A percentile compares a stretch with the other conserved stretches of the same genome.
These are phyloP conservation scores for Hermaeophaga mercurialis DNA, from an alignment of 2,888 invertebrate genomes.

Conservation along the genomic window DNA sequence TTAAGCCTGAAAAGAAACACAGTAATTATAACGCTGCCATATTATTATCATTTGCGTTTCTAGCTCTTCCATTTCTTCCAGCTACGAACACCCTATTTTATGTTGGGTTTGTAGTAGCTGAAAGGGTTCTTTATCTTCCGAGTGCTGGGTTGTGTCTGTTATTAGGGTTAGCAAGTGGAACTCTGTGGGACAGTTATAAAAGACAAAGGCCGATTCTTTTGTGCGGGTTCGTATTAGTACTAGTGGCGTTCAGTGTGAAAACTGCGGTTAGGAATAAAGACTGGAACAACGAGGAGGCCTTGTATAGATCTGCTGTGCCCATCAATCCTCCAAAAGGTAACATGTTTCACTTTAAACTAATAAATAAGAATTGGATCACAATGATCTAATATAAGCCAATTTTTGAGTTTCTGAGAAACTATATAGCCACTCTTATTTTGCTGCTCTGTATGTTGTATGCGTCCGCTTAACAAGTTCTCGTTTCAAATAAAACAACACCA, in stretches of 20 bases:
- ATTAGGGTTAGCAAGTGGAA: constrained; percentile 74
- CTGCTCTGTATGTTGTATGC: background rate
- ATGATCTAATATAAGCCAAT: no score
- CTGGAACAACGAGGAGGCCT: constrained; percentile 91
- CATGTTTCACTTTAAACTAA: no score
- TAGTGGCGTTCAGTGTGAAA: constrained; percentile 74
- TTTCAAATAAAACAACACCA: constrained; percentile 4
- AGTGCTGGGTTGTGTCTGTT: constrained; percentile 94
- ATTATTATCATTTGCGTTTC: constrained; percentile 70
- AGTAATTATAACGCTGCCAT: constrained; percentile 39
- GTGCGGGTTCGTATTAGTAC: constrained; percentile 61
- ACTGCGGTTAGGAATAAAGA: constrained; percentile 85
- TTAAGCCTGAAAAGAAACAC: constrained; percentile 28
- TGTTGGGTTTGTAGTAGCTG: constrained; percentile 97
- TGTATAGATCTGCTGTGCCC: constrained; percentile 87
- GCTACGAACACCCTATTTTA: constrained; percentile 96
- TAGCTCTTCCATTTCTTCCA: constrained; percentile 91
- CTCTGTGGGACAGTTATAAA: constrained; percentile 57
- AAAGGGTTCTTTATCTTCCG: constrained; percentile 93
- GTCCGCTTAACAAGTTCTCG: background rate
- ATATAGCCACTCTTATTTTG: no score
- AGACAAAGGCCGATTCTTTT: constrained; percentile 56
- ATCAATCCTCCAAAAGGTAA: constrained; percentile 98
- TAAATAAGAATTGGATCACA: no score
- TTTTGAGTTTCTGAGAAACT: no score